Evolutionary conservation across 1,140 invertebrate genomes (phyloP), one percentile per base, ranked within the genome.

Genomic region (Araneus ventricosus): DNA sequence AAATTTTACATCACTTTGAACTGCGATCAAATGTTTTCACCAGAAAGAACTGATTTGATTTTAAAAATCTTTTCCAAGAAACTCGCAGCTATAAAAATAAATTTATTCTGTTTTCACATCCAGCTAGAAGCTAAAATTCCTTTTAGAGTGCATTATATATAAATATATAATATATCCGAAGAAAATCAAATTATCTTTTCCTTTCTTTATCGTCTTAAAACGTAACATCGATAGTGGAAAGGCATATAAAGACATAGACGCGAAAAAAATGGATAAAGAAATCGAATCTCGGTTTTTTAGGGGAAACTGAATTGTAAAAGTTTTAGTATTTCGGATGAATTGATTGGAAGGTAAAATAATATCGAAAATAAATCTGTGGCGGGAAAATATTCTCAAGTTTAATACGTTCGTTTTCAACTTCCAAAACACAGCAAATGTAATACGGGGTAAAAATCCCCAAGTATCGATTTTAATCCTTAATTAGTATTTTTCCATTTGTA

Each of bases 121-220:
- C 7, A 75, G 14, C 14, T 34, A 14, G 4, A 34, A 34, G 3
- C 30, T 22, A 30, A 37, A 34, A 75, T 20, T 34, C 34, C 17
- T 75, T 75, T 75, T 34, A 37, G 70, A 14, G 37, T 37, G 34
- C 70, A 75, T 75, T 34, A 75, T 30, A 75, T 52, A 52, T 45
- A 45, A 14, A 45, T 45, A 45, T 45, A 45, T 45, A 45, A 14
- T 14, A 45, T 20, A 20, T 75, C 20, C 34, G 17, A 75, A 75
- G 34, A 75, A 75, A 75, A 75, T 75, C 34, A 30, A 75, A 75
- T 75, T 37, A 75, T 37, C 14, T 75, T 75, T 75, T 75, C 70
- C 34, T 37, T 75, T 75, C 34, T 75, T 34, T 34, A 20, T 34
- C 63, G 14, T 67, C 63, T 67, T 67, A 24, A 67, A 67, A 27